These are phyloP conservation scores for Phaedon cochleariae DNA, from an alignment of 2,888 invertebrate species.

Conservation along the genomic window DNA sequence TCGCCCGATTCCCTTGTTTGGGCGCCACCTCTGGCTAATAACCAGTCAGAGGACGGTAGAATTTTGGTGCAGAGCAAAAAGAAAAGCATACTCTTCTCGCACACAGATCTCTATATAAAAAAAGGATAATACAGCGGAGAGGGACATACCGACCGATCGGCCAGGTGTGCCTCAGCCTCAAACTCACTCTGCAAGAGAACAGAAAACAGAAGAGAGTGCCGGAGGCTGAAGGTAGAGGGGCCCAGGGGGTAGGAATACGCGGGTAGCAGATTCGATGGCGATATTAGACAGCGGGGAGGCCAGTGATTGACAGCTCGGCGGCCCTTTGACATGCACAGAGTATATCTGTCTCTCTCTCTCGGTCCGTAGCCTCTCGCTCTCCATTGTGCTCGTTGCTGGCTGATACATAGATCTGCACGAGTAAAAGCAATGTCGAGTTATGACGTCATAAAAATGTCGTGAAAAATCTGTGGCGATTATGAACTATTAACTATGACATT, in stretches of 20 bases:
- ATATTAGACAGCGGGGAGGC: conserved; percentile 58
- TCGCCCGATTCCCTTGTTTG: too few species aligned
- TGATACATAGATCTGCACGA: neutral
- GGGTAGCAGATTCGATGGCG: conserved; percentile 31
- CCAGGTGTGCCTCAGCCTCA: conserved; percentile 13
- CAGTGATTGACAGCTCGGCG: conserved; percentile 56
- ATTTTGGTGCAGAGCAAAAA: neutral
- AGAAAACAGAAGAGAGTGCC: too few species aligned
- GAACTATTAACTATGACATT: too few species aligned
- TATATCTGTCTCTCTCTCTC: too few species aligned
- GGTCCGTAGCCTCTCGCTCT: too few species aligned
- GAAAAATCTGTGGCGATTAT: too few species aligned
- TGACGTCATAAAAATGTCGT: too few species aligned
- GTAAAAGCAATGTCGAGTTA: too few species aligned
- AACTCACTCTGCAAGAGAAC: neutral
- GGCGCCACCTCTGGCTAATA: neutral
- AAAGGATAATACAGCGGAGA: neutral
- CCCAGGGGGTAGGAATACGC: too few species aligned
- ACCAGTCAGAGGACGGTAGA: neutral
- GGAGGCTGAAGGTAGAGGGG: conserved; percentile 3
- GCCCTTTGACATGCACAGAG: conserved; percentile 30
- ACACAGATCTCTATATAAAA: neutral
- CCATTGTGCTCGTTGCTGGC: neutral
- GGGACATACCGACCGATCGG: neutral
- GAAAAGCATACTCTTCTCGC: neutral